Base-by-base conservation (phyloP, 2,888 invertebrate species). In the Chaitophorus viminalis region DNA sequence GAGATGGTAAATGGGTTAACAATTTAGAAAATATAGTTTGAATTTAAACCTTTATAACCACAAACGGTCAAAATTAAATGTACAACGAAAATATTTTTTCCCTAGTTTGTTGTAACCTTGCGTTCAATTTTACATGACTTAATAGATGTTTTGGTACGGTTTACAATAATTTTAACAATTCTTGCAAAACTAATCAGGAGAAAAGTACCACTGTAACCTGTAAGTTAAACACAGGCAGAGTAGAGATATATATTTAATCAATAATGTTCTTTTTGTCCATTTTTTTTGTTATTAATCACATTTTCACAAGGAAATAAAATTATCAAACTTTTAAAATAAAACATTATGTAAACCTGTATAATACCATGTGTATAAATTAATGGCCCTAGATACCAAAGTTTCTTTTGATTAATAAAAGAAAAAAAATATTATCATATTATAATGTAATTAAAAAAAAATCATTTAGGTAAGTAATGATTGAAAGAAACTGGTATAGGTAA, bases 11-110 rank as follows among this genome's bases (percentile, higher is more conserved):
- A n/a, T n/a, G 36, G 17, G 11, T 52, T 1, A 78, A 78, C 8
- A 33, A 33, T 79, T 79, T 36, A 17, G 17, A 8, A 18, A 78
- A 60, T 8, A 60, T 79, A 79, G 36, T 79, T 79, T n/a, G 33
- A 17, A 6, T 79, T 60, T 1, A 17, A 18, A 60, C n/a, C 33
- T 33, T 25, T 21, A 79, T 79, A 54, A 39, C n/a, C 29, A 81
- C 18, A 68, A n/a, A 68, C 39, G 68, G 36, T 79, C 65, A 65
- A 25, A 29, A 36, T 36, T 21, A 74, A 82, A 82, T 18, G 8
- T 25, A 31, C 17, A 29, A 0, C 31, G 46, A 82, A 82, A 31
- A 70, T 82, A 36, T n/a, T 68, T 68, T 81, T 81, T 68, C 36
- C 46, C 4, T 82, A 17, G 39, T 65, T 65, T 29, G 29, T 81